Evolutionary conservation across 1,140 invertebrate species (phyloP), one percentile per base, ranked within the genome.

Genomic region (Aporrectodea caliginosa): DNA sequence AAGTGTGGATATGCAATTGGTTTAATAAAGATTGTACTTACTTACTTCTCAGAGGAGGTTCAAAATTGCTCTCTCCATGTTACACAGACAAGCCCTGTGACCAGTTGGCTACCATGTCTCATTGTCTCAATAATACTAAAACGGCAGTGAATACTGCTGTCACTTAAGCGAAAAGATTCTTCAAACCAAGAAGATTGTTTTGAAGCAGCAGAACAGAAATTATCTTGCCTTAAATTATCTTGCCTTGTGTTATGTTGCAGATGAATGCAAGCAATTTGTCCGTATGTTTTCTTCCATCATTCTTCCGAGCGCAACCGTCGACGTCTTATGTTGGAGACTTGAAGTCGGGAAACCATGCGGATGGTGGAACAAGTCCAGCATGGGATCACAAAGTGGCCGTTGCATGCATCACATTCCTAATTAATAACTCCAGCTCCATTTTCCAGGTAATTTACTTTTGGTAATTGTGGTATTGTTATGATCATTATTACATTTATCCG

Each of bases 251-350:
- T 58, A 12, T 58, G 43, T 58, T 58, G 43, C 78, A 98, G 89
- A 98, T 98, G 96, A 97, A 93, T 69, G 93, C 95, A 31, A 95
- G 93, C 81, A 98, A 98, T 88, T 88, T 98, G 81, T 95, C 96
- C 0, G 93, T 98, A 12, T 98, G 96, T 87, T 91, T 98, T 82
- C 95, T 95, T 0, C 96, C 96, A 29, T 96, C 95, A 16, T 89
- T 98, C 75, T 95, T 98, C 87, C 93, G 94, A 85, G 83, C 90
- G 6, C 43, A 22, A 58, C 6, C 6, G 43, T 22, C 22, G 43
- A 6, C 43, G 22, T 58, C 43, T 58, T 58, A 58, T 58, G 43
- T 58, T 22, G 43, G 6, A 12, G 43, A 58, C 6, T 12, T 22
- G 22, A 22, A 58, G 22, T 58, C 43, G 43, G 22, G 43, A 22